phyloP scores from a whole-genome alignment of 2,113 vertebrate species.

The Vulpes vulpes region DNA sequence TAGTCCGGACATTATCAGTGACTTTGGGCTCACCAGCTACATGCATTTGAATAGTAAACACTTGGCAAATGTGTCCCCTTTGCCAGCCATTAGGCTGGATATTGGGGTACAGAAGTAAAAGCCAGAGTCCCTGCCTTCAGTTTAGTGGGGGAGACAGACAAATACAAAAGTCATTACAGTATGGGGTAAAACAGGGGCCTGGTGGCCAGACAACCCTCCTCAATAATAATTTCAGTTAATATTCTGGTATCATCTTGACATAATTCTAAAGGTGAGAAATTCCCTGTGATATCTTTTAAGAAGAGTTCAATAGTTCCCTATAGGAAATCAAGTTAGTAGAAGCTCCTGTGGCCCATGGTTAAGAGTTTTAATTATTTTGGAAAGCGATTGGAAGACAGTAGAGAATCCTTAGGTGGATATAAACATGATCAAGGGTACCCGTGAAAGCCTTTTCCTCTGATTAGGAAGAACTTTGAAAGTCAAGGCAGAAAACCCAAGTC shows the following conservation, averaged over 20 bases:
- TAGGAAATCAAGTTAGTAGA: not conserved
- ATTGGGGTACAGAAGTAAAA: not conserved
- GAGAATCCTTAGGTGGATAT: not conserved
- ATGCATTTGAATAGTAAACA: not conserved
- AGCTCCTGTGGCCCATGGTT: not conserved
- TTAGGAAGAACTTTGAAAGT: not conserved
- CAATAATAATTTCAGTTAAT: not conserved
- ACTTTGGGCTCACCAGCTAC: not conserved
- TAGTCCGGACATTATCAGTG: not conserved
- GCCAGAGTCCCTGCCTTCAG: not conserved
- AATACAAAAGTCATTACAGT: not conserved
- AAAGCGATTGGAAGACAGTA: not conserved
- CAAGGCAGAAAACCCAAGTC: not conserved
- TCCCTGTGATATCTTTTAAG: not conserved
- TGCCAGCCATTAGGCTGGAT: not conserved
- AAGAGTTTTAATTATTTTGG: not conserved
- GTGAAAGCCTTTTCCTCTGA: not conserved
- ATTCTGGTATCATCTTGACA: not conserved
- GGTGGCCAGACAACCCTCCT: not conserved
- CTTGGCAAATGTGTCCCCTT: not conserved
- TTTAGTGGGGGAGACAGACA: not conserved
- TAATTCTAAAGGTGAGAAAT: not conserved
- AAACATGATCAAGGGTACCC: not conserved
- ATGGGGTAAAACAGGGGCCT: not conserved
- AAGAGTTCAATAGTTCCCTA: not conserved